Base-by-base conservation (phyloP, 2,113 vertebrate genomes). In the Hassar affinis region DNA sequence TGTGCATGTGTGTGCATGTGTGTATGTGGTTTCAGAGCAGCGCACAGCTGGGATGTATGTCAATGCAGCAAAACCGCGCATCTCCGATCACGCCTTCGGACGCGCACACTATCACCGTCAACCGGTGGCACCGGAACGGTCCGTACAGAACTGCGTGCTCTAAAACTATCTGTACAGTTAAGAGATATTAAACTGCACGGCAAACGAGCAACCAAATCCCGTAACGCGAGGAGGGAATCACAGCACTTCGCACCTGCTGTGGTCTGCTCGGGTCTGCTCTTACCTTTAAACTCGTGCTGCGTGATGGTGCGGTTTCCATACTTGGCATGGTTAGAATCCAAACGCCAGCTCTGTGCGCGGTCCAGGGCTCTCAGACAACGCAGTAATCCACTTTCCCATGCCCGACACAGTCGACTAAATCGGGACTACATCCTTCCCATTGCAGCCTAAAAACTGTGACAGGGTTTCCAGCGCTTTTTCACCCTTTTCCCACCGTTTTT, bases 341-440 rank as follows among this genome's bases (percentile, higher is more conserved):
- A 84, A 90, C 88, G 89, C 87, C 81, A 88, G 62, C 84, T 56
- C 57, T 91, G 89, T 69, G 10, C 87, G 85, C 89, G 90, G 89
- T 93, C 93, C 93, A 90, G 86, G 84, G 56, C 85, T 86, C 86
- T 90, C 85, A 85, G 89, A 83, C 87, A 80, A 69, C 85, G 80
- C 80, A 83, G 89, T 94, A 94, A 94, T 94, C 93, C 93, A 91
- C 85, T 89, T 88, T 93, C 91, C 93, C 93, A 94, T 94, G 80
- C 92, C 93, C 87, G 86, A 87, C 68, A 89, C 85, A 92, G 88
- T 86, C 78, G 87, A 75, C 38, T 81, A 80, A 83, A 87, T 89
- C 92, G 84, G 80, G 88, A 86, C 92, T 90, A 93, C 94, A 94
- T 94, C 93, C 90, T 93, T 91, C 87, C 88, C 85, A 88, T 89